A percentile compares a stretch with the other conserved stretches of the same genome.
Conservation (phyloP, 1,140 invertebrate genomes). For the Cydia strobilella region DNA sequence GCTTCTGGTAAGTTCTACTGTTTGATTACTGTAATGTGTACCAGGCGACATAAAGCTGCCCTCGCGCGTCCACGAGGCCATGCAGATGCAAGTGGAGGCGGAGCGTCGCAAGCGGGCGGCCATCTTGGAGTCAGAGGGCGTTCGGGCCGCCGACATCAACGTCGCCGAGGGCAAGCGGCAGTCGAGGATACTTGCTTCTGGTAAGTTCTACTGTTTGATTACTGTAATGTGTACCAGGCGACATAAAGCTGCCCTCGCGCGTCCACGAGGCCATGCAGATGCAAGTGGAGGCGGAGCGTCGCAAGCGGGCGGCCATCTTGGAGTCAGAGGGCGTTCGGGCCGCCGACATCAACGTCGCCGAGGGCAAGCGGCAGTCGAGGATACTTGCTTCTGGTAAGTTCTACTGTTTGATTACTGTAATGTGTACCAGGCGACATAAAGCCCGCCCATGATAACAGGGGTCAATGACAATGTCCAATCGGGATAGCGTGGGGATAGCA, state of each 20-base stretch:
- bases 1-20: slow-evolving; percentile 86
- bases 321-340: slow-evolving; percentile 98
- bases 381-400: slow-evolving; percentile 94
- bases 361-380: slow-evolving; percentile 94
- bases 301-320: slow-evolving; percentile 97
- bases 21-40: not conserved
- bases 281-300: slow-evolving; percentile 99
- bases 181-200: slow-evolving; percentile 95
- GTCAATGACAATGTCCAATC: too few species aligned
- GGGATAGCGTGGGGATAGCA: too few species aligned
- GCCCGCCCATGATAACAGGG: too few species aligned
- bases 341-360: slow-evolving; percentile 98
- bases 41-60: slow-evolving; percentile 96
- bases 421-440: too few species aligned
- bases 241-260: slow-evolving; percentile 70
- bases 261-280: slow-evolving; percentile 99
- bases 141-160: slow-evolving; percentile 97
- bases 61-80: slow-evolving; percentile 96
- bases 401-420: not conserved
- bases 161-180: slow-evolving; percentile 97
- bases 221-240: too few species aligned
- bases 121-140: slow-evolving; percentile 98
- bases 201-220: slow-evolving; percentile 71
- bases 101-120: slow-evolving; percentile 97
- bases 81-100: slow-evolving; percentile 99